Conservation (phyloP, 2,113 vertebrate species). For the Grus americana region DNA sequence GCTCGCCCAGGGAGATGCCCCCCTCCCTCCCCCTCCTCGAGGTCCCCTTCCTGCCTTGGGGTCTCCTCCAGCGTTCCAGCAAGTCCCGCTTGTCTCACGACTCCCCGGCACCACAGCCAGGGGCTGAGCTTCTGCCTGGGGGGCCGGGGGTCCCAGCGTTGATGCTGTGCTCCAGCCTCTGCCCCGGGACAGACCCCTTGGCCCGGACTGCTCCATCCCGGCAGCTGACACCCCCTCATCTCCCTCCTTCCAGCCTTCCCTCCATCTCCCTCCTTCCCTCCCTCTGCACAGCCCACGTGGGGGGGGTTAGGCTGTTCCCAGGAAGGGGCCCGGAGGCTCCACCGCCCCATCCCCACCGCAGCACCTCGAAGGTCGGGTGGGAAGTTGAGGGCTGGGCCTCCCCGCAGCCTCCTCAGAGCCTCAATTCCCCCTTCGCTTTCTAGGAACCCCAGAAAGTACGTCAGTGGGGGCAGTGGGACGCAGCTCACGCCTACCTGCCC, state of each 20-base stretch:
- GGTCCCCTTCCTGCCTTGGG: fast-evolving
- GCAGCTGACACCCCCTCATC: too few relatives aligned
- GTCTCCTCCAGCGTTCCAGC: not conserved
- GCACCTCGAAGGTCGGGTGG: not conserved
- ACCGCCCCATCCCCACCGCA: fast-evolving
- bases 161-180: not conserved
- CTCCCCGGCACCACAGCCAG: fast-evolving
- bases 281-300: fast-evolving
- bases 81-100: not conserved
- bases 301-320: not conserved
- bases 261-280: too few relatives aligned
- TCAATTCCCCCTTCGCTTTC: not conserved
- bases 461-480: fast-evolving
- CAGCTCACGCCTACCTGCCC: fast-evolving
- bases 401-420: not conserved
- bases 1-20: fast-evolving
- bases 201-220: not conserved
- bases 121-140: not conserved
- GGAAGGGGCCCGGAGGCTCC: not conserved
- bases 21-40: fast-evolving
- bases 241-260: not conserved
- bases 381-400: not conserved
- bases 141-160: fast-evolving
- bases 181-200: not conserved
- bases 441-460: slow-evolving; percentile 1